phyloP scores from a whole-genome alignment of 2,113 vertebrate genomes.

The Gila orcuttii region DNA sequence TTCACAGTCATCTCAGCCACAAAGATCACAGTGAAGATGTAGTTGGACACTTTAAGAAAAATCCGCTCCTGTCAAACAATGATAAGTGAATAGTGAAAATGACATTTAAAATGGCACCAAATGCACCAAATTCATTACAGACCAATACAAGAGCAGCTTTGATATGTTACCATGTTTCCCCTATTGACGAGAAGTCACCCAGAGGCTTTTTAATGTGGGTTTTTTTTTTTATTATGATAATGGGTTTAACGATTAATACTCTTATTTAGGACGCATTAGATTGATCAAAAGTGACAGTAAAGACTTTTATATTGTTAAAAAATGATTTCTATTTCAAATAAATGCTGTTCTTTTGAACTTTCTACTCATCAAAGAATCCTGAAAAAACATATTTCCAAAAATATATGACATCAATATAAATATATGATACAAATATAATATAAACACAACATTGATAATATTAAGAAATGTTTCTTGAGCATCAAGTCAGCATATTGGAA shows the following conservation, averaged over 20 bases:
- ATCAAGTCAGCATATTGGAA: not conserved
- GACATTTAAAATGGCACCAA: not conserved
- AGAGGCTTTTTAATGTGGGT: not conserved
- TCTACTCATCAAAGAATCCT: not conserved
- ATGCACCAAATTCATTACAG: not conserved
- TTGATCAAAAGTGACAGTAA: not conserved
- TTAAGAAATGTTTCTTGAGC: not conserved
- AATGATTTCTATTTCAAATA: not conserved
- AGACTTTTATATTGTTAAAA: not conserved
- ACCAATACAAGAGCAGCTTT: not conserved
- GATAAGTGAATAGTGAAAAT: not conserved
- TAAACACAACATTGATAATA: not conserved
- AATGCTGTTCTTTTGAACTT: not conserved
- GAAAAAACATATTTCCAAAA: not conserved
- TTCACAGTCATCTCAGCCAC: constrained; percentile 86
- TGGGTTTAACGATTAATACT: not conserved
- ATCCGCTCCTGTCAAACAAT: constrained; percentile 47
- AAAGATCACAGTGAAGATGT: constrained; percentile 87
- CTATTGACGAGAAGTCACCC: not conserved
- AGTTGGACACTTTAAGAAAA: constrained; percentile 85
- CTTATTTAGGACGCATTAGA: not conserved
- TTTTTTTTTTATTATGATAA: not conserved
- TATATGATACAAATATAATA: too few relatives aligned
- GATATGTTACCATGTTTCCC: not conserved
- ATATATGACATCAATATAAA: not conserved